phyloP scores from a whole-genome alignment of 2,113 vertebrate genomes.

The Leucoraja erinaceus region DNA sequence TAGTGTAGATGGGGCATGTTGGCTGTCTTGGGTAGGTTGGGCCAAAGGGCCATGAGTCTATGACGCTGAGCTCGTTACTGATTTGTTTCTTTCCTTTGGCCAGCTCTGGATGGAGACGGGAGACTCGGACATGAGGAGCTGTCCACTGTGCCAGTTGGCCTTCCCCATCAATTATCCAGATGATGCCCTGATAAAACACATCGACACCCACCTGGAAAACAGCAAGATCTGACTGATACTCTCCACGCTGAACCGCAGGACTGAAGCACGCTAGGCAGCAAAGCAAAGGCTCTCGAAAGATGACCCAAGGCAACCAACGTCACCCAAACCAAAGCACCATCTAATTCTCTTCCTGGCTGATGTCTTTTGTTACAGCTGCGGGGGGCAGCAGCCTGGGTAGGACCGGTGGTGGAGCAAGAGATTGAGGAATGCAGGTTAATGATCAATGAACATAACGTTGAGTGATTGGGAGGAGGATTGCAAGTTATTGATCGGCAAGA shows the following conservation, averaged over 20 bases:
- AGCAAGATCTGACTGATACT: slow-evolving; percentile 82
- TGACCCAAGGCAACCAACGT: background rate
- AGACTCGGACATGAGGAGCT: slow-evolving; percentile 89
- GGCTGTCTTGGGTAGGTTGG: too few species aligned
- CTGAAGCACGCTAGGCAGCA: background rate
- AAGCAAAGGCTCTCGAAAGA: background rate
- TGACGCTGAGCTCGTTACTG: background rate
- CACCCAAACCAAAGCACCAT: background rate
- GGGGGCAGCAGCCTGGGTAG: background rate
- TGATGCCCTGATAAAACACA: slow-evolving; percentile 95
- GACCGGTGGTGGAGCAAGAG: too few species aligned
- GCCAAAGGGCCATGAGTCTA: too few species aligned
- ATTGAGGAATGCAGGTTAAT: background rate
- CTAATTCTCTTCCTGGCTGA: background rate
- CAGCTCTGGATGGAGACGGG: slow-evolving; percentile 96
- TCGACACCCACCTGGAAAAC: slow-evolving; percentile 96
- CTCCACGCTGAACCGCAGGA: background rate
- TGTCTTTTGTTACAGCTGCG: background rate
- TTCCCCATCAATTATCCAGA: slow-evolving; percentile 93
- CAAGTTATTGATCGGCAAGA: background rate
- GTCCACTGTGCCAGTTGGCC: slow-evolving; percentile 90
- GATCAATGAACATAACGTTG: background rate
- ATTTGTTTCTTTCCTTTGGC: background rate
- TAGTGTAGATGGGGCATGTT: too few species aligned
- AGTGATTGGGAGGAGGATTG: background rate